Base-by-base conservation (phyloP, 2,888 invertebrate species). In the Xylocampa areola region DNA sequence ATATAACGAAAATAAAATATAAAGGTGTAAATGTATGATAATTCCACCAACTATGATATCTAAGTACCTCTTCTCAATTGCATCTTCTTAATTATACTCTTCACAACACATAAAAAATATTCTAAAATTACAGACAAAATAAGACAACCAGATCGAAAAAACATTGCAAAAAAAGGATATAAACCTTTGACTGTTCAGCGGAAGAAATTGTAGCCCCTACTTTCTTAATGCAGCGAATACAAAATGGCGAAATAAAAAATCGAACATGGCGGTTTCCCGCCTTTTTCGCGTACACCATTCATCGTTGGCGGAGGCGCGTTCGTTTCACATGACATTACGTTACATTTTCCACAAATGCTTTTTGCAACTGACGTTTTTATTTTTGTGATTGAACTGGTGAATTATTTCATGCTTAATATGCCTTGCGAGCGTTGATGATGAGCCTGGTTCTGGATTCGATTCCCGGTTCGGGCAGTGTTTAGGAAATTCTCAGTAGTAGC, bases 201-300 rank as follows among this genome's bases (percentile, higher is more conserved):
- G 53, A 48, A 52, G 58, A 70, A 54, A 57, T 61, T 59, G 41
- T 66, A 61, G 36, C 51, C 44, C 17, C 40, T 17, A 51, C 40
- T 66, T 69, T 59, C 61, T 62, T 63, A 55, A 37, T 44, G 54
- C 59, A 40, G 32, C 16, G 39, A 59, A 60, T 65, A 50, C 48
- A 29, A 45, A 27, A 39, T 32, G 19, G 32, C n/a, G 37, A 59
- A 63, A 61, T 64, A 57, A 64, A 33, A 35, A 37, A 64, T 33
- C 37, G 8, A 69, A 69, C 58, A 68, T 73, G 76, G 73, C 68
- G 16, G 61, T 21, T 53, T 59, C 65, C 75, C 75, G 73, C 76
- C 76, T 53, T 73, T 75, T 73, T 41, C 63, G 21, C 75, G 74
- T 74, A 58, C 45, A 11, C 68, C 58, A 71, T 75, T 70, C 62